Conservation (phyloP, 2,797 vertebrate genomes). For the Phaenicophaeus curvirostris region DNA sequence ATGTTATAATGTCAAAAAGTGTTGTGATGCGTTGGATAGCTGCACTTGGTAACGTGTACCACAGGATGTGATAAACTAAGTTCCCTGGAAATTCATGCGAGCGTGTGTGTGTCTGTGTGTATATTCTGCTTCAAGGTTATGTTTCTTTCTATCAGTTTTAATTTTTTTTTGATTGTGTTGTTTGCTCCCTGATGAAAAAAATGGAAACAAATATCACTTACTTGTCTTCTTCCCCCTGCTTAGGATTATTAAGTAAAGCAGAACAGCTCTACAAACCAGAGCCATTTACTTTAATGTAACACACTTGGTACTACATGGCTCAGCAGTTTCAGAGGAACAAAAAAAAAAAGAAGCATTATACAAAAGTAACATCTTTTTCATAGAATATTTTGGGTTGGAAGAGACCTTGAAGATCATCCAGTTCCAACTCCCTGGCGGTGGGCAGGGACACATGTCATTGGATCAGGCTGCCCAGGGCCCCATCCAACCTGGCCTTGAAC, state of each 20-base stretch:
- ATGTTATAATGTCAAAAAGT: not conserved
- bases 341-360: no score
- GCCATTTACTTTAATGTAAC: not conserved
- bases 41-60: fast-evolving
- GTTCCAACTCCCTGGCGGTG: no score
- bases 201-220: not conserved
- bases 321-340: not conserved
- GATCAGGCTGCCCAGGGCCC: no score
- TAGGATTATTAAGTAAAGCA: not conserved
- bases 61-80: not conserved
- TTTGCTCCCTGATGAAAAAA: not conserved
- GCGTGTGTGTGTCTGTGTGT: fast-evolving
- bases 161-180: not conserved
- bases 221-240: not conserved
- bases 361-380: no score
- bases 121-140: not conserved
- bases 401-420: no score
- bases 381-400: no score
- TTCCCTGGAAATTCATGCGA: not conserved
- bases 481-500: no score
- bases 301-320: no score
- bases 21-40: not conserved
- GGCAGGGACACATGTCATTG: no score
- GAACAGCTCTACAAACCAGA: not conserved
- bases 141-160: not conserved